Evolutionary conservation across 92 coral and sea anemone species (phyloP).

Genomic region (Phenganax subtilis): DNA sequence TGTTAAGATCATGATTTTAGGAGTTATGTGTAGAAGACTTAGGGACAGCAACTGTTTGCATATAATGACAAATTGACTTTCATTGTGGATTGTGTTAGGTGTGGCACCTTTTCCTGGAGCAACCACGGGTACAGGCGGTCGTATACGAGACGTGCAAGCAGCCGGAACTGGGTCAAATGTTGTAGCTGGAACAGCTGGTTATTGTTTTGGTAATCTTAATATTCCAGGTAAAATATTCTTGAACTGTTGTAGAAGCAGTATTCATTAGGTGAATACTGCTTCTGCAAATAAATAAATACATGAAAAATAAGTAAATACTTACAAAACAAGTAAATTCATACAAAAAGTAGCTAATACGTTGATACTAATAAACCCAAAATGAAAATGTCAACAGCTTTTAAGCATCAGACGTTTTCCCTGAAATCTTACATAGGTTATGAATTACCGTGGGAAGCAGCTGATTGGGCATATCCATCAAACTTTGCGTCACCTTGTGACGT

Average conservation of each 20-base stretch:
- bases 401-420: neutral
- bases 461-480: constrained; percentile 68
- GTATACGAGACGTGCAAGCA: constrained; percentile 96
- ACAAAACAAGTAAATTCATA: no score
- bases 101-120: constrained; percentile 98
- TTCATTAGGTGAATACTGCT: neutral
- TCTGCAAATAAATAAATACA: no score
- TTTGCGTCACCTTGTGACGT: constrained; percentile 86
- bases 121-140: constrained; percentile 96
- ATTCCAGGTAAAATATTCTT: constrained; percentile 61
- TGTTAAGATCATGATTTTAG: no score
- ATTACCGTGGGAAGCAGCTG: constrained; percentile 86
- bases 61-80: no score
- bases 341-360: no score
- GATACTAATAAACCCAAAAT: neutral
- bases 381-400: neutral
- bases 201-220: constrained; percentile 92
- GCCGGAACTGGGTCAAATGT: constrained; percentile 94
- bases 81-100: constrained; percentile 43
- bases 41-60: no score
- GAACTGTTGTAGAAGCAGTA: constrained; percentile 4
- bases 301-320: no score
- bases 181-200: constrained; percentile 96
- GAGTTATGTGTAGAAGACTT: no score
- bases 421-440: constrained; percentile 58